Conservation (phyloP, 2,888 invertebrate genomes). For the Drosophila parthenogenetica region DNA sequence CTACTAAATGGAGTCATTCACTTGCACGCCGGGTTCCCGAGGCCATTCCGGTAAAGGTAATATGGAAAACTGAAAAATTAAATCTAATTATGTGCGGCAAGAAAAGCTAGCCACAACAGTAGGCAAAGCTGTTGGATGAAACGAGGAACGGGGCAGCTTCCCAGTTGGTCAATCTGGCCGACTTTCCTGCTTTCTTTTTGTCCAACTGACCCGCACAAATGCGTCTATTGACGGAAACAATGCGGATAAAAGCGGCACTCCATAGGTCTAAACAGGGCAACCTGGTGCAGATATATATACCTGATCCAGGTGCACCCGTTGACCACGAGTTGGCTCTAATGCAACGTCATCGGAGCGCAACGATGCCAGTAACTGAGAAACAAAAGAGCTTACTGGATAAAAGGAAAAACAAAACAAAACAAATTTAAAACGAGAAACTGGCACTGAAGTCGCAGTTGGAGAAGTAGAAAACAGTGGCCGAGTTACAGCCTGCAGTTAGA, state of each 20-base stretch:
- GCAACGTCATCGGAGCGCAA: constrained; percentile 60
- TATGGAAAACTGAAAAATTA: constrained; percentile 67
- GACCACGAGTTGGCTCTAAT: constrained; percentile 56
- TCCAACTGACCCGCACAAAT: constrained; percentile 79
- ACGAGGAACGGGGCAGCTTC: not conserved
- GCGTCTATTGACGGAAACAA: constrained; percentile 79
- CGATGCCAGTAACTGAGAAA: constrained; percentile 62
- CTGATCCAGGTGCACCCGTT: constrained; percentile 42
- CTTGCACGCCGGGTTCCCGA: constrained; percentile 19
- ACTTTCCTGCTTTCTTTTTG: constrained; percentile 58
- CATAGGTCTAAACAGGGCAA: constrained; percentile 20
- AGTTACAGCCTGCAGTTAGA: constrained; percentile 60
- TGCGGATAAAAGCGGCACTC: constrained; percentile 68
- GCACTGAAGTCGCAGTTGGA: not conserved
- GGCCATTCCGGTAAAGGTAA: constrained; percentile 13
- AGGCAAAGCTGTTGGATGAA: not conserved
- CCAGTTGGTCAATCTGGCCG: constrained; percentile 35
- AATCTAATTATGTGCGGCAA: constrained; percentile 75
- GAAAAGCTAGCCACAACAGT: constrained; percentile 39
- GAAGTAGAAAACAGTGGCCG: constrained; percentile 12
- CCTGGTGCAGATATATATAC: constrained; percentile 18
- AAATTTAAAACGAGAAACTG: constrained; percentile 36
- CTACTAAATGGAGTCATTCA: constrained; percentile 53
- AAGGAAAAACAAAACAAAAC: constrained; percentile 13
- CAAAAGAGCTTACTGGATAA: constrained; percentile 58